phyloP scores from a whole-genome alignment of 2,113 vertebrate genomes.

The Pluvianellus socialis region DNA sequence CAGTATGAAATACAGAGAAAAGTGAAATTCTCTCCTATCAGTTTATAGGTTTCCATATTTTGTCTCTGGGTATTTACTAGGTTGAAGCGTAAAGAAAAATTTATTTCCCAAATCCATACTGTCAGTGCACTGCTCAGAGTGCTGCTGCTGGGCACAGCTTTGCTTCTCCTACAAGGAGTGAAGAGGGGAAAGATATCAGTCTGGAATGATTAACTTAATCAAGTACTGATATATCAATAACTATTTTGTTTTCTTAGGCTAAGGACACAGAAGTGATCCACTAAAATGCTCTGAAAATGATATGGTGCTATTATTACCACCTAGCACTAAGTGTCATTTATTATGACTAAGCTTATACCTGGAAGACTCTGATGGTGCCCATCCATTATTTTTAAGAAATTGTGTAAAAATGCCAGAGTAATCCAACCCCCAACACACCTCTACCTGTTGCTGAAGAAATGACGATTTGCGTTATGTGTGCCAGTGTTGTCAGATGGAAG shows the following conservation, averaged over 20 bases:
- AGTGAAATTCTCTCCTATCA: not conserved
- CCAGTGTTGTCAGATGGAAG: constrained; percentile 93
- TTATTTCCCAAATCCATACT: not conserved
- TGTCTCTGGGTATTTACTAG: not conserved
- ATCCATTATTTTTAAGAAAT: not conserved
- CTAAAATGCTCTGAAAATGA: not conserved
- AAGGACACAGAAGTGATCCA: not conserved
- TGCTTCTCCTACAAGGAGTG: not conserved
- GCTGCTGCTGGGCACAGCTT: not conserved
- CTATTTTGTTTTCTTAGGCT: not conserved
- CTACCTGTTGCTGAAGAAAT: constrained; percentile 80
- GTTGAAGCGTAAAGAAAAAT: not conserved
- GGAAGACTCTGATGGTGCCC: not conserved
- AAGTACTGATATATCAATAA: not conserved
- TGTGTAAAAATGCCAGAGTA: not conserved
- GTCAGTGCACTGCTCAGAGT: not conserved
- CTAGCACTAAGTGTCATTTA: not conserved
- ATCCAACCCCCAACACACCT: not conserved
- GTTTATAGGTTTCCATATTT: not conserved
- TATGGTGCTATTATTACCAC: not conserved
- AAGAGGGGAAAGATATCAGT: not conserved
- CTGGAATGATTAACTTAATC: not conserved
- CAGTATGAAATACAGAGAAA: not conserved
- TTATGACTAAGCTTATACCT: not conserved
- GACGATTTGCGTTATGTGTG: constrained; percentile 89